These are phyloP conservation scores for Nebria salina DNA, from an alignment of 2,888 invertebrate genomes.

Conservation along the genomic window DNA sequence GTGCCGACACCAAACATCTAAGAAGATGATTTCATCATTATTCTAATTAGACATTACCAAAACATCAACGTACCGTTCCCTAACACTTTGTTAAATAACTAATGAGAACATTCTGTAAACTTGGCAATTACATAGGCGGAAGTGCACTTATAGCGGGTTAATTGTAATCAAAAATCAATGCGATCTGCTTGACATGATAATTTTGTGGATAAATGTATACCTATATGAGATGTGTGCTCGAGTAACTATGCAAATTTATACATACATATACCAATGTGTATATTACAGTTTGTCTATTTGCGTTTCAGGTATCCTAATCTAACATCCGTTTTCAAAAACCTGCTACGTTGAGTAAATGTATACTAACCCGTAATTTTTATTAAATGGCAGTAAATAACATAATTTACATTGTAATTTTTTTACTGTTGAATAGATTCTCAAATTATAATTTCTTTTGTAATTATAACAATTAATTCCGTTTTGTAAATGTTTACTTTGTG, in stretches of 20 bases:
- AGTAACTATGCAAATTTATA: background rate
- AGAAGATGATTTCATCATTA: constrained; percentile 18
- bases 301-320: too few species aligned
- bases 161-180: constrained; percentile 29
- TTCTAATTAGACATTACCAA: constrained; percentile 11
- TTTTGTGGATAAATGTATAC: background rate
- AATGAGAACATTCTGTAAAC: constrained; percentile 21
- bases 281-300: too few species aligned
- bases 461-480: too few species aligned
- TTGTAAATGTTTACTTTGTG: too few species aligned
- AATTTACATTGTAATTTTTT: too few species aligned
- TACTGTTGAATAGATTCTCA: too few species aligned
- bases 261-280: too few species aligned
- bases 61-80: constrained; percentile 4
- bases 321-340: too few species aligned
- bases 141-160: constrained; percentile 7
- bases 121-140: constrained; percentile 13
- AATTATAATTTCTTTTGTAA: too few species aligned
- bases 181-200: background rate
- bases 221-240: background rate
- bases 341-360: too few species aligned
- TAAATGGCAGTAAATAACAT: too few species aligned
- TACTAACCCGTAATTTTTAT: too few species aligned
- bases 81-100: constrained; percentile 15
- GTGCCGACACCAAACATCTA: background rate